phyloP scores from a whole-genome alignment of 2,113 vertebrate species.

The Platysteira castanea region DNA sequence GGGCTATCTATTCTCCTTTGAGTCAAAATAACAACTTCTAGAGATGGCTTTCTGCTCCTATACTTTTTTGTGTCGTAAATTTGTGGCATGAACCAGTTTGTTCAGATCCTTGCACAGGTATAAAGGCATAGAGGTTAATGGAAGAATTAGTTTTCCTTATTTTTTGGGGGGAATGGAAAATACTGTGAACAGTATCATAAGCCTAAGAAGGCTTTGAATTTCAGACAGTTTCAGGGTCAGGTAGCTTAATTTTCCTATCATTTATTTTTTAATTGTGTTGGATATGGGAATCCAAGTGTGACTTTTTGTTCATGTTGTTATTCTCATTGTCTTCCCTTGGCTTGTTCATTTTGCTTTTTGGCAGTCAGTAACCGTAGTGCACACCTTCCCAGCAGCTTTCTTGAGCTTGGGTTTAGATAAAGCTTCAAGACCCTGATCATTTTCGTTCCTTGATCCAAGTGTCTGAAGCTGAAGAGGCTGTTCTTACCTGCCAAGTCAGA shows the following conservation, averaged over 20 bases:
- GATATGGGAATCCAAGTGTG: neutral
- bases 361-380: neutral
- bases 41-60: neutral
- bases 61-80: neutral
- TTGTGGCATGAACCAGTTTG: neutral
- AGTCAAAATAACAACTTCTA: neutral
- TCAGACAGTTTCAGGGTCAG: neutral
- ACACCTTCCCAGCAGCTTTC: neutral
- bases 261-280: neutral
- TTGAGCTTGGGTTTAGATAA: neutral
- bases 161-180: neutral
- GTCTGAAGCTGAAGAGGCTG: neutral
- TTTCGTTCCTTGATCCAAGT: neutral
- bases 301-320: neutral
- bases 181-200: accelerated
- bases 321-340: neutral
- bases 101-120: neutral
- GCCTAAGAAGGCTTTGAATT: neutral
- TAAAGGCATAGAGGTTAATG: neutral
- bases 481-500: neutral
- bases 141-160: neutral
- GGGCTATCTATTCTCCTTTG: neutral
- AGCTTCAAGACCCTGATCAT: neutral
- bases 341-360: neutral
- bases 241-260: neutral